A percentile compares a stretch with the other conserved stretches of the same genome.
phyloP scores from a whole-genome alignment of 2,888 invertebrate species.

The Stenchaetothrips biformis region DNA sequence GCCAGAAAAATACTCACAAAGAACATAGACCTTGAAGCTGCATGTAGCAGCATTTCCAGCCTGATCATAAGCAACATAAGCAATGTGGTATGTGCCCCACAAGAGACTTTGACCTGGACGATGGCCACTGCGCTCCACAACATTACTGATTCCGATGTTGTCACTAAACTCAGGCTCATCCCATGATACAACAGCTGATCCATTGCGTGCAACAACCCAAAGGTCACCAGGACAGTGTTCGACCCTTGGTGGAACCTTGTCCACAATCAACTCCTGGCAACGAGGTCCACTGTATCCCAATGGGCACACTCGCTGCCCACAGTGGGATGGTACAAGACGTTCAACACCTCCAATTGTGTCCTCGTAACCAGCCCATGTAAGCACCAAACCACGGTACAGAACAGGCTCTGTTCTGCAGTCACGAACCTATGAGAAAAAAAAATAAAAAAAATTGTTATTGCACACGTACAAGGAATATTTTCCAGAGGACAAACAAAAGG shows the following conservation, averaged over 20 bases:
- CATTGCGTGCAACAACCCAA: slow-evolving; percentile 90
- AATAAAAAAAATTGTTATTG: slow-evolving; percentile 10
- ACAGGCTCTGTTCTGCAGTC: slow-evolving; percentile 91
- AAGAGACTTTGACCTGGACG: slow-evolving; percentile 80
- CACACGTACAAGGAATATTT: neutral
- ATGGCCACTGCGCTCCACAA: slow-evolving; percentile 81
- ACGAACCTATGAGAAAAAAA: slow-evolving; percentile 50
- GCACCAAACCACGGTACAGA: slow-evolving; percentile 73
- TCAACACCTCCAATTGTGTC: slow-evolving; percentile 84
- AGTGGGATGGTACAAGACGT: slow-evolving; percentile 83
- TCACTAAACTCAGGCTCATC: slow-evolving; percentile 88
- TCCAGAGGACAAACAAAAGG: neutral
- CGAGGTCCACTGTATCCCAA: slow-evolving; percentile 80
- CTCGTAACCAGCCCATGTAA: slow-evolving; percentile 94
- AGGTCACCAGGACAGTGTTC: slow-evolving; percentile 90
- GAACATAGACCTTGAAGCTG: slow-evolving; percentile 82
- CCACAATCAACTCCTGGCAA: slow-evolving; percentile 77
- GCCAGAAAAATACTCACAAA: slow-evolving; percentile 58
- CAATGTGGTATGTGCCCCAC: slow-evolving; percentile 89
- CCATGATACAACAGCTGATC: slow-evolving; percentile 85
- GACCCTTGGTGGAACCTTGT: slow-evolving; percentile 79
- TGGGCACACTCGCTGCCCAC: slow-evolving; percentile 83
- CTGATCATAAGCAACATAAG: slow-evolving; percentile 88
- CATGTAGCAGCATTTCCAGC: slow-evolving; percentile 89
- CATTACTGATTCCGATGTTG: slow-evolving; percentile 73